Evolutionary conservation across 2,888 invertebrate species (phyloP), one percentile per base, ranked within the genome.

Genomic region (Euproctis similis): DNA sequence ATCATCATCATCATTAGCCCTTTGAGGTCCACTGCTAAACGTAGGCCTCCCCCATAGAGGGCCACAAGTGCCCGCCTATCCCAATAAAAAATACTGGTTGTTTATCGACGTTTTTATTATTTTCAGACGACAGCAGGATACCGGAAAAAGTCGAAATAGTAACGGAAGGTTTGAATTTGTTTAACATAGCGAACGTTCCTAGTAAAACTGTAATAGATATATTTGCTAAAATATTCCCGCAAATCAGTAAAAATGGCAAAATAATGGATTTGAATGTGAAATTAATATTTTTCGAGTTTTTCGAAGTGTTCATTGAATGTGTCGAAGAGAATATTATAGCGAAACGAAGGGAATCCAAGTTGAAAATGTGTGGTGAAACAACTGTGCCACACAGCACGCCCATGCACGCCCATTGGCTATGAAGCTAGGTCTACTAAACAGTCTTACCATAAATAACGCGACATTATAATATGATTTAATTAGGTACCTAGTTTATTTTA

Each of bases 251-350:
- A 5, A 47, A 42, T 1, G 55, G 59, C 6, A 56, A 65, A 31
- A 73, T 87, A 23, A 64, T 85, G 42, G 53, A 86, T 46, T 67
- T 88, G 33, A 70, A 86, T 26, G 76, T 87, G 43, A 61, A 82
- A 46, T 53, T 89, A 21, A 85, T 86, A 1, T 89, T 88, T 59
- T 78, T 86, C 14, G 89, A 89, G 62, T 89, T 89, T 61, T 88
- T 87, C 42, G 87, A 89, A 61, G 78, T 78, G 8, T 66, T 89
- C 28, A 36, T 88, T 8, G 51, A 58, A 1, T 85, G 86, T 42
- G 58, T 73, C 1, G 66, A 75, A 27, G 66, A 74, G 48, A 81
- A 78, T 42, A 62, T 76, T 28, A 50, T 51, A n/a, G 34, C 72
- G 1, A 62, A 53, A 28, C 60, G 70, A 4, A 58, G 63, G 42